Evolutionary conservation across 2,888 invertebrate species (phyloP).

Genomic region (Dimorphilus gyrociliatus): DNA sequence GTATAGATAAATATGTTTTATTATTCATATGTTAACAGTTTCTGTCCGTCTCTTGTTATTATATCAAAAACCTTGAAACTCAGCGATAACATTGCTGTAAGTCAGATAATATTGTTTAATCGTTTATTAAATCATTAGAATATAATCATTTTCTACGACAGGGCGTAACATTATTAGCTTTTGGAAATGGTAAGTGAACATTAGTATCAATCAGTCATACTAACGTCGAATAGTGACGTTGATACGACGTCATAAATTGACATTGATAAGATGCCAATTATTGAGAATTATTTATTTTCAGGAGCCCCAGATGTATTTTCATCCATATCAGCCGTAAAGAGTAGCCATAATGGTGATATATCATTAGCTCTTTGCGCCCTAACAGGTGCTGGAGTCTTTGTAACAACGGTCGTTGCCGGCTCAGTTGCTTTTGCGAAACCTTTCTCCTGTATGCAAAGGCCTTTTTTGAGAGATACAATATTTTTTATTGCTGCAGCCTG

Average conservation of each 20-base stretch:
- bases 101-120: background rate
- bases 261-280: no score
- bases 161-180: conserved; percentile 53
- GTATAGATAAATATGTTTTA: background rate
- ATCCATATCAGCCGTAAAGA: conserved; percentile 43
- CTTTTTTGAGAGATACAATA: conserved; percentile 42
- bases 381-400: conserved; percentile 49
- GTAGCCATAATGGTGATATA: conserved; percentile 33
- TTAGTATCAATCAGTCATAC: no score
- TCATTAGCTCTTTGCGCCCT: conserved; percentile 35
- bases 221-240: no score
- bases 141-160: conserved; percentile 11
- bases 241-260: no score
- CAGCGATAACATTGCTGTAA: conserved; percentile 40
- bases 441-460: conserved; percentile 41
- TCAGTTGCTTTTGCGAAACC: conserved; percentile 44
- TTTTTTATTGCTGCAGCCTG: conserved; percentile 42
- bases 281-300: no score
- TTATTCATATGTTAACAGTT: conserved; percentile 16
- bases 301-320: conserved; percentile 53
- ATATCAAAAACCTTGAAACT: conserved; percentile 38
- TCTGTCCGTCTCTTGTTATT: conserved; percentile 38
- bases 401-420: conserved; percentile 46
- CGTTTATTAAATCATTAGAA: background rate
- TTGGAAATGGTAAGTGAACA: conserved; percentile 59